Conservation (phyloP, 1,140 invertebrate genomes). For the Neodiprion virginianus region DNA sequence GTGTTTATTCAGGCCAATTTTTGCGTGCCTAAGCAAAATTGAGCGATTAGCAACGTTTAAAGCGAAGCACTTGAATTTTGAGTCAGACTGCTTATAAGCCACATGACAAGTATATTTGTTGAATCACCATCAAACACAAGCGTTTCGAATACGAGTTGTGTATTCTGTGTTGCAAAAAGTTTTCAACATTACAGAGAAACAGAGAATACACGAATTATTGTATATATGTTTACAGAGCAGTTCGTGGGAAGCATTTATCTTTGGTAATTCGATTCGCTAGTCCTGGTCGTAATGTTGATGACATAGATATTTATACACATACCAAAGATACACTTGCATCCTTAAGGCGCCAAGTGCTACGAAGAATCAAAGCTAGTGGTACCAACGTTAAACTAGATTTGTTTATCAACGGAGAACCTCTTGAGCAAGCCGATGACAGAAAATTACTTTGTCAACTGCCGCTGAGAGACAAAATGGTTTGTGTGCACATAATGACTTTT, state of each 20-base stretch:
- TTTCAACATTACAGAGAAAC: neutral
- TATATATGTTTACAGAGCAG: conserved; percentile 67
- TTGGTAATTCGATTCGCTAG: conserved; percentile 89
- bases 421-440: conserved; percentile 88
- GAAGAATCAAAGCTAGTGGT: conserved; percentile 71
- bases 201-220: conserved; percentile 4
- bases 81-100: too few relatives aligned
- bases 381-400: conserved; percentile 87
- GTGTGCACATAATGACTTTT: conserved; percentile 29
- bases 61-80: too few relatives aligned
- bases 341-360: conserved; percentile 77
- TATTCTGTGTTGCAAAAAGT: too few relatives aligned
- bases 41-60: too few relatives aligned
- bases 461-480: conserved; percentile 89
- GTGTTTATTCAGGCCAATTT: too few relatives aligned
- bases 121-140: too few relatives aligned
- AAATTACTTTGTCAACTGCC: conserved; percentile 88
- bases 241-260: conserved; percentile 87
- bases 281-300: conserved; percentile 88
- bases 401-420: conserved; percentile 86
- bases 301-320: conserved; percentile 92
- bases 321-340: conserved; percentile 91
- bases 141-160: too few relatives aligned
- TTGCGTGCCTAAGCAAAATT: too few relatives aligned
- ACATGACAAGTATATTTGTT: too few relatives aligned